Base-by-base conservation (phyloP, 2,888 invertebrate genomes). In the Eupithecia dodoneata region DNA sequence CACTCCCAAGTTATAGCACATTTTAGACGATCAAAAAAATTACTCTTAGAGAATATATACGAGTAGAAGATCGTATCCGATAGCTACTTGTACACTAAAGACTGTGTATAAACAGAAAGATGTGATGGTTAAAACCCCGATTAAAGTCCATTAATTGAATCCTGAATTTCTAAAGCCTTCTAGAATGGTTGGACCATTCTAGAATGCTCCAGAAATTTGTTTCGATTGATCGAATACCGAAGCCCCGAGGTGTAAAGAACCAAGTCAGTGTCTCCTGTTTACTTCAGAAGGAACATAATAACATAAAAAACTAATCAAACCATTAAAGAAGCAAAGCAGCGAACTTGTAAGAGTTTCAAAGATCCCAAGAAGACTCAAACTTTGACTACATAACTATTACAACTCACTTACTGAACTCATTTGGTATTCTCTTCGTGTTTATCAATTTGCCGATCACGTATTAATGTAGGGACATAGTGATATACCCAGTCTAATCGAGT, bases 381-480 rank as follows among this genome's bases (percentile, higher is more conserved):
- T 86, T 84, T 78, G 77, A 78, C 76, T 80, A 82, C 70, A 73
- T 52, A 73, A 76, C 77, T 74, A 82, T 79, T 80, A 78, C 75
- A 85, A 86, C 80, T 84, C 80, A 80, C 84, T 85, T 85, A 81
- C 79, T 74, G 67, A 86, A 82, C 87, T 89, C 86, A 87, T 87
- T 87, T 83, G 73, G 83, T 83, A 88, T 88, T 87, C 87, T 76
- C 78, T 84, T 84, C 77, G 78, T 81, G 82, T 84, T 84, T 85
- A 80, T 82, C 82, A 80, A 83, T 85, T 82, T 81, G 79, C 81
- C 82, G 83, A 83, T 82, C 81, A 79, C 79, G 75, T 76, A 76
- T 76, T 77, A 76, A 80, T 79, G 76, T 63, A 77, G 75, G 75
- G 80, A 74, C 72, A 77, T 44, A 75, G n/a, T 67, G 70, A 76